Conservation (phyloP, 2,113 vertebrate species). For the Semnornis frantzii region DNA sequence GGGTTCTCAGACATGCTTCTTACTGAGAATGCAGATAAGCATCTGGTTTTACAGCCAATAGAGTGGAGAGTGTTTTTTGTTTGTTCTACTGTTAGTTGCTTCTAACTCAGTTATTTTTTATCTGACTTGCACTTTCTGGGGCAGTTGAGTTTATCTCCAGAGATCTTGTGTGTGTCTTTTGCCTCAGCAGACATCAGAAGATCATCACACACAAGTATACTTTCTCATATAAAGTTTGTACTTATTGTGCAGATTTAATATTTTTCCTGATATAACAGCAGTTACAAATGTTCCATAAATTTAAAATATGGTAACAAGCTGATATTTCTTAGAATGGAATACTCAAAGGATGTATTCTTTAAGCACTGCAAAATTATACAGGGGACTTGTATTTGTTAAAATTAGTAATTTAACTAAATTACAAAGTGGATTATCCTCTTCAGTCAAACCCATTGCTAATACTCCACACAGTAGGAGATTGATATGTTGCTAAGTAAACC, state of each 20-base stretch:
- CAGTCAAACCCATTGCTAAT: constrained; percentile 55
- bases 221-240: constrained; percentile 67
- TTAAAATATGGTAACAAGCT: constrained; percentile 67
- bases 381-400: constrained; percentile 68
- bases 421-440: constrained; percentile 70
- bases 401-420: constrained; percentile 78
- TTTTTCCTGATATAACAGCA: constrained; percentile 66
- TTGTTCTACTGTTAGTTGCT: constrained; percentile 32
- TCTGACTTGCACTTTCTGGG: constrained; percentile 44
- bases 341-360: constrained; percentile 70
- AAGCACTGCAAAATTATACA: constrained; percentile 69
- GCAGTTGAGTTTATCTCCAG: constrained; percentile 27
- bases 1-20: constrained; percentile 18
- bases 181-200: constrained; percentile 37
- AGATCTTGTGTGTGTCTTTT: constrained; percentile 46
- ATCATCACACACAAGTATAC: constrained; percentile 53
- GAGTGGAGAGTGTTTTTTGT: neutral
- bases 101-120: constrained; percentile 30
- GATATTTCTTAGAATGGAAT: constrained; percentile 60
- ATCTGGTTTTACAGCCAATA: constrained; percentile 37
- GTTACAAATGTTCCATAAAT: constrained; percentile 74
- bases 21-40: constrained; percentile 25
- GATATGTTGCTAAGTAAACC: constrained; percentile 57
- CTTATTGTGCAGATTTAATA: constrained; percentile 71
- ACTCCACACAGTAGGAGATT: constrained; percentile 63